These are phyloP conservation scores for Andrena bucephala DNA, from an alignment of 2,888 invertebrate genomes.

Conservation along the genomic window DNA sequence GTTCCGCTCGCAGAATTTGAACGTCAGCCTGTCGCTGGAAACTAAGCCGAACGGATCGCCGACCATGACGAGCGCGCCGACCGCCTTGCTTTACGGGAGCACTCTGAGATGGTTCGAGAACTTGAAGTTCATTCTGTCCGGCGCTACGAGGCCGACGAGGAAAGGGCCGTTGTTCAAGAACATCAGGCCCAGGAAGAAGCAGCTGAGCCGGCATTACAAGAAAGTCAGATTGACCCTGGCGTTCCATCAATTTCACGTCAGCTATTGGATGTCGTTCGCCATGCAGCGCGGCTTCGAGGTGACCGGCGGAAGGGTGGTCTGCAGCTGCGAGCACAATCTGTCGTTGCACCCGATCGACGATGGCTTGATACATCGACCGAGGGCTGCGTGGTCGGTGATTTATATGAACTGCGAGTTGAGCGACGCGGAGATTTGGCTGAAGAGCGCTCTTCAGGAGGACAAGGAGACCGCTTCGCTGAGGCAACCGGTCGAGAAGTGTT, in stretches of 20 bases:
- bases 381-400: constrained; percentile 95
- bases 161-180: constrained; percentile 96
- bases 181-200: constrained; percentile 93
- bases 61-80: constrained; percentile 87
- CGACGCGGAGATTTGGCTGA: constrained; percentile 96
- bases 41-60: constrained; percentile 87
- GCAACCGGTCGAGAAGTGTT: constrained; percentile 93
- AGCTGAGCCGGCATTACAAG: constrained; percentile 96
- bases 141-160: constrained; percentile 97
- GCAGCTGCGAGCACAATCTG: constrained; percentile 92
- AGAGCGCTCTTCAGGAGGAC: constrained; percentile 90
- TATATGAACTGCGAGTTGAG: constrained; percentile 97
- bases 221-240: constrained; percentile 94
- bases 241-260: constrained; percentile 94
- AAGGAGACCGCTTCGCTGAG: constrained; percentile 86
- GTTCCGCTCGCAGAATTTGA: constrained; percentile 95
- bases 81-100: constrained; percentile 95
- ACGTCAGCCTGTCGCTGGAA: constrained; percentile 92
- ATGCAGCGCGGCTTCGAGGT: constrained; percentile 96
- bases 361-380: constrained; percentile 93
- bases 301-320: constrained; percentile 92
- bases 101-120: constrained; percentile 98
- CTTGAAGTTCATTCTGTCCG: constrained; percentile 95
- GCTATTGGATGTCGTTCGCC: constrained; percentile 99
- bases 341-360: constrained; percentile 91